Conservation (phyloP, 2,888 invertebrate species). For the Omphaloscelis lunosa region DNA sequence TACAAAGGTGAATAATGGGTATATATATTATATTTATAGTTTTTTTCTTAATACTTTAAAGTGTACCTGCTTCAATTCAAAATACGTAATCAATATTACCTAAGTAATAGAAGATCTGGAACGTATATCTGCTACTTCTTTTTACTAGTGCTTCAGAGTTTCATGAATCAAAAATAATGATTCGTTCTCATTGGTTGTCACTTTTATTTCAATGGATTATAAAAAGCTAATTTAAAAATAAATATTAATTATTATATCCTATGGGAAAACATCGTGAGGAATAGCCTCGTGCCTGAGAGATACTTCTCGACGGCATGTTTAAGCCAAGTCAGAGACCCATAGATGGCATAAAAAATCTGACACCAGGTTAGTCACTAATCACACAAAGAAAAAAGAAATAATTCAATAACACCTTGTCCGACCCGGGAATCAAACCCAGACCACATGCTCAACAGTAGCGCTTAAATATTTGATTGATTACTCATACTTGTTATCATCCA, state of each 20-base stretch:
- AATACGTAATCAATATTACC: neutral
- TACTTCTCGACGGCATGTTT: too few species aligned
- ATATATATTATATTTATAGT: neutral
- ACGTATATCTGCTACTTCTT: neutral
- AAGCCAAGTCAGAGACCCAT: too few species aligned
- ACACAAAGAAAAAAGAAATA: too few species aligned
- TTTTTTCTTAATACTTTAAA: neutral
- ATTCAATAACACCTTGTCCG: neutral
- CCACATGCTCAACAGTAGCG: neutral
- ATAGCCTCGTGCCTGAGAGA: too few species aligned
- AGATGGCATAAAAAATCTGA: too few species aligned
- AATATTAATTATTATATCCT: neutral
- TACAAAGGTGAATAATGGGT: neutral
- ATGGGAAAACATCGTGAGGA: neutral
- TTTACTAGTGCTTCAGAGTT: neutral
- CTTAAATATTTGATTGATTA: neutral
- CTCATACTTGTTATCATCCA: neutral
- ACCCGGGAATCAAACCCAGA: neutral
- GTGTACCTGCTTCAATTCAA: neutral
- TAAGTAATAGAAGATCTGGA: neutral
- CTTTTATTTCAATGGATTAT: neutral
- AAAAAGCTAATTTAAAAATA: neutral
- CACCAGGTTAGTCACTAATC: too few species aligned
- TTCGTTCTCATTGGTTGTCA: too few species aligned
- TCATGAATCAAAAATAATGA: neutral